These are phyloP conservation scores for Ormia ochracea DNA, from an alignment of 2,888 invertebrate genomes.

Conservation along the genomic window DNA sequence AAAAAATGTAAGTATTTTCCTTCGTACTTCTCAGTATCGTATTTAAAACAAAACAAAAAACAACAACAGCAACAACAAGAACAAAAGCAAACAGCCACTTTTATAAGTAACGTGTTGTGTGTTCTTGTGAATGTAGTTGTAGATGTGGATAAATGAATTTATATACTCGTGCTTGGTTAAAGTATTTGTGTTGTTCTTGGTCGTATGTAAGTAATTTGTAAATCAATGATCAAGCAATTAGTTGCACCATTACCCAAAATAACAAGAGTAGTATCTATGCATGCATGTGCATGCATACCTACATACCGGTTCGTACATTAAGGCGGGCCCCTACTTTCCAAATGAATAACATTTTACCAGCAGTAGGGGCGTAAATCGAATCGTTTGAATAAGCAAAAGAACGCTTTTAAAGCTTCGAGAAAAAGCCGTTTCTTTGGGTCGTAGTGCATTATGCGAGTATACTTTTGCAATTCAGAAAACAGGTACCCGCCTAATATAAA, in stretches of 20 bases:
- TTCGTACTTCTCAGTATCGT: not conserved
- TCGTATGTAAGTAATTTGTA: slow-evolving; percentile 51
- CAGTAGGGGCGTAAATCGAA: no score
- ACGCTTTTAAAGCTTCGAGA: no score
- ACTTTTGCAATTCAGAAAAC: no score
- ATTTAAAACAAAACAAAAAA: no score
- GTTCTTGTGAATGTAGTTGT: slow-evolving; percentile 4
- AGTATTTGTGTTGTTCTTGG: slow-evolving; percentile 13
- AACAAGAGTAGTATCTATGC: slow-evolving; percentile 33
- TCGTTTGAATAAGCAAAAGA: no score
- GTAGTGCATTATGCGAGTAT: no score
- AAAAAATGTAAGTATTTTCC: not conserved
- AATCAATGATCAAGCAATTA: slow-evolving; percentile 65
- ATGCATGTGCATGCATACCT: not conserved
- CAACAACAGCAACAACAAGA: no score
- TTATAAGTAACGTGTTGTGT: slow-evolving; percentile 28
- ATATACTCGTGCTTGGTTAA: not conserved
- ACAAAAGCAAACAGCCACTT: slow-evolving; percentile 39
- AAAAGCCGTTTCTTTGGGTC: no score
- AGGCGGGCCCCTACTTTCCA: no score
- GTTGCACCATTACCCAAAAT: slow-evolving; percentile 63
- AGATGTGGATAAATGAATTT: slow-evolving; percentile 2
- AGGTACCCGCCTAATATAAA: no score
- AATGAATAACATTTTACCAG: no score
- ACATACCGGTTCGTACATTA: no score